Evolutionary conservation across 2,797 vertebrate species (phyloP).

Genomic region (Hirundo rustica): DNA sequence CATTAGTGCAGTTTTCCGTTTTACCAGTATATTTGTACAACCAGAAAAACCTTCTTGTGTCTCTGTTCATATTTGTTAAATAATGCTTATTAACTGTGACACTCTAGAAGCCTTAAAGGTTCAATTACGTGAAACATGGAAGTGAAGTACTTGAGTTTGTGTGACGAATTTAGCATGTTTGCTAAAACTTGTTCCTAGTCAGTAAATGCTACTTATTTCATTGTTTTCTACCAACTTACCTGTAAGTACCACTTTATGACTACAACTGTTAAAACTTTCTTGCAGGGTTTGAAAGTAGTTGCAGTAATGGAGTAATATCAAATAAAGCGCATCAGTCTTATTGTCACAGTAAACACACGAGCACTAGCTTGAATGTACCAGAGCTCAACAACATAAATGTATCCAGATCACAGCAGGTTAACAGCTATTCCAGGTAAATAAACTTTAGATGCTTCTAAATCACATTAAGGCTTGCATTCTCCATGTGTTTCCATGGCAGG

Average conservation of each 20-base stretch:
- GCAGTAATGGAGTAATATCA: slow-evolving; percentile 95
- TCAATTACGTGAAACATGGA: background rate
- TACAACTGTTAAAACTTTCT: background rate
- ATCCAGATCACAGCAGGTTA: slow-evolving; percentile 86
- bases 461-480: background rate
- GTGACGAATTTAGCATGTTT: background rate
- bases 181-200: background rate
- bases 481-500: background rate
- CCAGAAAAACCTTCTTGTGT: background rate
- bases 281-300: slow-evolving; percentile 92
- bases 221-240: background rate
- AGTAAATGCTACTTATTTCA: background rate
- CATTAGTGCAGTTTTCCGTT: background rate
- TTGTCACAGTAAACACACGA: slow-evolving; percentile 90
- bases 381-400: slow-evolving; percentile 92
- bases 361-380: slow-evolving; percentile 81
- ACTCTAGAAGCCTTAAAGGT: background rate
- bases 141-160: background rate
- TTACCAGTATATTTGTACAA: background rate
- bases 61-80: background rate
- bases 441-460: background rate
- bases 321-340: slow-evolving; percentile 89
- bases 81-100: background rate
- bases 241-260: background rate
- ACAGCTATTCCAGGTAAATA: slow-evolving; percentile 85